A percentile compares a stretch with the other conserved stretches of the same genome.
These are phyloP conservation scores for Atethmia centrago DNA, from an alignment of 2,888 invertebrate genomes.

Conservation along the genomic window DNA sequence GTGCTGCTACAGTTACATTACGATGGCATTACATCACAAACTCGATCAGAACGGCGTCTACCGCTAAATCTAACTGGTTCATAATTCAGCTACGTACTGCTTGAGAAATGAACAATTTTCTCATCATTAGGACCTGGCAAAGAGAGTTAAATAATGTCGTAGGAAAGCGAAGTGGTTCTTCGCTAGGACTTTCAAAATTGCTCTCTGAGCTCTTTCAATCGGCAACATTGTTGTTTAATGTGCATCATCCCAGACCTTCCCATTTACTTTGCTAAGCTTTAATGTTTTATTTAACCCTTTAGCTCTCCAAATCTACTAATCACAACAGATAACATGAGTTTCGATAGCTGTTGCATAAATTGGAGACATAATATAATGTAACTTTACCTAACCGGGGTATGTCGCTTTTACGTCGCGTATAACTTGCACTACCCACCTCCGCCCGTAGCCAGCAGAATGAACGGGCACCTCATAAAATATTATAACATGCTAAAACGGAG, in stretches of 20 bases:
- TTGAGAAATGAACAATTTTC: neutral
- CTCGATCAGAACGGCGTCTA: too few species aligned
- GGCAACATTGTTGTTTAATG: neutral
- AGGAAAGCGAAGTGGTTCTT: neutral
- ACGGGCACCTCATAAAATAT: slow-evolving; percentile 82
- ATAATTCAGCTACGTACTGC: too few species aligned
- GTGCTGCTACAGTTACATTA: too few species aligned
- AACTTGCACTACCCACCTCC: slow-evolving; percentile 57
- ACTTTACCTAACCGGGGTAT: too few species aligned
- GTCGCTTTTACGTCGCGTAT: slow-evolving; percentile 11
- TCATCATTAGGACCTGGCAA: neutral
- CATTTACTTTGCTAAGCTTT: too few species aligned
- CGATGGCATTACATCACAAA: too few species aligned
- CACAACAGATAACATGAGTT: too few species aligned
- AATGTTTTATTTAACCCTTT: too few species aligned
- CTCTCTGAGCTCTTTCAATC: neutral
- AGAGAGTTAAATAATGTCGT: neutral
- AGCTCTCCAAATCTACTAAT: too few species aligned
- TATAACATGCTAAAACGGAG: slow-evolving; percentile 81
- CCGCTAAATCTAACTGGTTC: too few species aligned
- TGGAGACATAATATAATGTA: too few species aligned
- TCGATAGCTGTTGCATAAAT: too few species aligned
- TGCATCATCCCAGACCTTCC: neutral
- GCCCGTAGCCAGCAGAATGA: slow-evolving; percentile 62
- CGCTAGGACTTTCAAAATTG: neutral